Percentiles rank a stretch among this genome's conserved stretches.
Evolutionary conservation across 2,888 invertebrate genomes (phyloP).

Genomic region (Drosophila rellima): DNA sequence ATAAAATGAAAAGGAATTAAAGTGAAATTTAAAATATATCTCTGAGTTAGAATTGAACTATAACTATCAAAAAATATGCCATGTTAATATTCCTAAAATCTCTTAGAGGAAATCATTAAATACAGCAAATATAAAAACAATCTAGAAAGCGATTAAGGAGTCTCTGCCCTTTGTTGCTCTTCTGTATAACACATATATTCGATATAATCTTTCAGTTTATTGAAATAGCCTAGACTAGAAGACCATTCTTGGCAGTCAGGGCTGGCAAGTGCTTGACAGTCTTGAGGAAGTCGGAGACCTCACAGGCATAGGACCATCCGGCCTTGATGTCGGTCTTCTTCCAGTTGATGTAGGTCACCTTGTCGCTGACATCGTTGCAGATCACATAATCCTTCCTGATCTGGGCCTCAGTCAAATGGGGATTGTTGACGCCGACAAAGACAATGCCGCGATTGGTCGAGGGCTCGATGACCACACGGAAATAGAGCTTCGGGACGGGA

Average conservation of each 20-base stretch:
- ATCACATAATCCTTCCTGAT: constrained; percentile 79
- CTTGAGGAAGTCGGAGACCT: constrained; percentile 75
- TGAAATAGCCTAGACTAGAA: constrained; percentile 66
- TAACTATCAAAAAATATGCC: no score
- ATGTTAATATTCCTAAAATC: no score
- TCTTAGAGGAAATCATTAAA: no score
- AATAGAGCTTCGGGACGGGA: constrained; percentile 87
- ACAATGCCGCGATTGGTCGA: constrained; percentile 86
- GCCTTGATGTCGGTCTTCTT: constrained; percentile 74
- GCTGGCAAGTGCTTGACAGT: constrained; percentile 76
- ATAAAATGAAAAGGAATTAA: no score
- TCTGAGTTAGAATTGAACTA: no score
- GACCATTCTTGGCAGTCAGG: constrained; percentile 72
- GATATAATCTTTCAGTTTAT: constrained; percentile 35
- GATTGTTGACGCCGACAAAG: constrained; percentile 86
- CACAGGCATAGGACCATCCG: constrained; percentile 84
- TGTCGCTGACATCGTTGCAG: constrained; percentile 80
- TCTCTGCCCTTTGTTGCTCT: neutral
- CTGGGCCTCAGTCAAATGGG: constrained; percentile 80
- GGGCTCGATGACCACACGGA: constrained; percentile 87
- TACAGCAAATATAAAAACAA: no score
- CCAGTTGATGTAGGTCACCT: constrained; percentile 82
- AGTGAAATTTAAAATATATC: no score
- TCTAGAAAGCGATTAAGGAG: no score
- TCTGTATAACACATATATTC: constrained; percentile 8